Percentiles rank a stretch among this genome's conserved stretches.
phyloP scores from a whole-genome alignment of 2,888 invertebrate genomes.

The Drosophila glabriapex region DNA sequence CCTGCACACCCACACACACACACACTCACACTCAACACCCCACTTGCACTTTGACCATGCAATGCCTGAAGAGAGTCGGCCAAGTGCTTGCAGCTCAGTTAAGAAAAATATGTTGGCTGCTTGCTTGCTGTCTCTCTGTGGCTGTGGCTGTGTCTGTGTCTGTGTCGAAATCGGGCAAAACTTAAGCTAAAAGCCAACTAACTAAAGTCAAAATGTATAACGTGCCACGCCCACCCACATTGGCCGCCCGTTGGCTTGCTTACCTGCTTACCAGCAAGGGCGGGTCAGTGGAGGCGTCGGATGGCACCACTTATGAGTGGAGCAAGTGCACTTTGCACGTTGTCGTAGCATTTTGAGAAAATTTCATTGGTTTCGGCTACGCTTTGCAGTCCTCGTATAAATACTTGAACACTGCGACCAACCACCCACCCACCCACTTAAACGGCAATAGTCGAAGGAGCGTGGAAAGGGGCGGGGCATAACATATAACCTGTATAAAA shows the following conservation, averaged over 20 bases:
- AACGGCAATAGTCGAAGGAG: conserved; percentile 13
- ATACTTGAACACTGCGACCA: conserved; percentile 64
- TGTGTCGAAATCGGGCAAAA: conserved; percentile 59
- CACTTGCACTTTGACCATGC: conserved; percentile 25
- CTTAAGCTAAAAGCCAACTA: conserved; percentile 73
- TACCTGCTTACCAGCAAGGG: conserved; percentile 7
- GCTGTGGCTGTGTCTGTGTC: conserved; percentile 36
- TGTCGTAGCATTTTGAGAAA: conserved; percentile 73
- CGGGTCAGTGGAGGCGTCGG: not conserved
- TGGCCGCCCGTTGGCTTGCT: conserved; percentile 19
- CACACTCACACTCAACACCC: not conserved
- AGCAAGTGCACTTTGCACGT: conserved; percentile 76
- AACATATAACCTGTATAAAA: conserved; percentile 46
- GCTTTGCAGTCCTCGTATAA: conserved; percentile 67
- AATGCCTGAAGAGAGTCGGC: conserved; percentile 45
- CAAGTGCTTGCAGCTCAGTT: conserved; percentile 51
- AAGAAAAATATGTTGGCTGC: conserved; percentile 68
- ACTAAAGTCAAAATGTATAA: conserved; percentile 65
- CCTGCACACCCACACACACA: conserved; percentile 29
- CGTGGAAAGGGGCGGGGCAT: not conserved
- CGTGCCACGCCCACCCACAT: conserved; percentile 42
- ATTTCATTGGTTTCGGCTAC: conserved; percentile 78
- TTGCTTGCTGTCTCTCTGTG: conserved; percentile 33
- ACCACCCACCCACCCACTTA: conserved; percentile 28
- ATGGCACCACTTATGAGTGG: conserved; percentile 47